Evolutionary conservation across 2,797 vertebrate genomes (phyloP).

Genomic region (Cetoscarus ocellatus): DNA sequence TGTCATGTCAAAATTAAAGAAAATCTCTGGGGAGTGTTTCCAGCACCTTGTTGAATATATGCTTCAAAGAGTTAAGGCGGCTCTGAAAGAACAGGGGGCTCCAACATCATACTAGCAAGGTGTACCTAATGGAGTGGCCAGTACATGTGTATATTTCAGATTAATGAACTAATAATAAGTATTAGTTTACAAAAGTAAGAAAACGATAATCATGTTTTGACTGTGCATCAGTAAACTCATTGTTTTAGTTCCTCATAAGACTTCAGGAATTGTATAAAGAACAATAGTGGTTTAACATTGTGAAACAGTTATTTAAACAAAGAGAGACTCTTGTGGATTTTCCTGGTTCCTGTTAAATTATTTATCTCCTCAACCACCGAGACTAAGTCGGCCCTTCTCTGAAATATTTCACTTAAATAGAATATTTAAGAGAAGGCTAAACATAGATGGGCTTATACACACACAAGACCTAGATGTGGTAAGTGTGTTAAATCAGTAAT

Average conservation of each 20-base stretch:
- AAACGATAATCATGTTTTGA: too few species aligned
- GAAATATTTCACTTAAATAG: conserved; percentile 10
- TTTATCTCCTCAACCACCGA: not conserved
- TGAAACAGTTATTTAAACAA: not conserved
- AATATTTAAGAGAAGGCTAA: conserved; percentile 26
- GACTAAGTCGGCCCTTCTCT: conserved; percentile 8
- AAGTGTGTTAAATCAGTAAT: not conserved
- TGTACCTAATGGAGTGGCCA: too few species aligned
- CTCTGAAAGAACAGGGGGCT: too few species aligned
- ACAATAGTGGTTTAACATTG: not conserved
- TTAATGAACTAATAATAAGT: too few species aligned
- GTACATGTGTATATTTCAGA: too few species aligned
- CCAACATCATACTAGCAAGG: too few species aligned
- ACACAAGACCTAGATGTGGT: conserved; percentile 5
- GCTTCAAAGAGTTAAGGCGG: too few species aligned
- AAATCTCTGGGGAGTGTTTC: too few species aligned
- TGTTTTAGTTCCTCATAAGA: not conserved
- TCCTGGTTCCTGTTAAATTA: conserved; percentile 5
- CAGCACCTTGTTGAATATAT: too few species aligned
- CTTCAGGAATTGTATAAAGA: not conserved
- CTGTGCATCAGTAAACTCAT: too few species aligned
- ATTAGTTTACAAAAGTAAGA: too few species aligned
- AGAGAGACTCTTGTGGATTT: conserved; percentile 1
- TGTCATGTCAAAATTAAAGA: too few species aligned
- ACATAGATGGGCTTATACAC: conserved; percentile 9